phyloP scores from a whole-genome alignment of 2,113 vertebrate genomes.

The Megatriorchis doriae region DNA sequence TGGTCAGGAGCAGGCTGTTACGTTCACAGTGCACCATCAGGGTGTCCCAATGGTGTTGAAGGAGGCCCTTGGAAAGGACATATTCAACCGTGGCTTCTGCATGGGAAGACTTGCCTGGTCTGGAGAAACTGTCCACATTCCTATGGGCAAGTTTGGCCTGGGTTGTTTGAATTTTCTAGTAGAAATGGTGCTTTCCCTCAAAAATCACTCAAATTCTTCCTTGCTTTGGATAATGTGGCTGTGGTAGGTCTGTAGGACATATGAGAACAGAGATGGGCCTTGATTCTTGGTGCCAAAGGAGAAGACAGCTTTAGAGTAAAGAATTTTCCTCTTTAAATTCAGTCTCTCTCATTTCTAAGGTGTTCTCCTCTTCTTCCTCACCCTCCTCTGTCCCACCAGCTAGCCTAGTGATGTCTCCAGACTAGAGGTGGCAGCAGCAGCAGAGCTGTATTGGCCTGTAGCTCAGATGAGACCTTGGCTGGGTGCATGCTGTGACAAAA shows the following conservation, averaged over 20 bases:
- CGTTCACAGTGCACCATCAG: not conserved
- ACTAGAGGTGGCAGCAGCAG: not conserved
- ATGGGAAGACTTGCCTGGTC: not conserved
- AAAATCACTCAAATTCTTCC: not conserved
- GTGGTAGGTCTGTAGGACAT: not conserved
- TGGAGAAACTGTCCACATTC: not conserved
- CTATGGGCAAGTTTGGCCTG: not conserved
- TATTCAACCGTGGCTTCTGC: not conserved
- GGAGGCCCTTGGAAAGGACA: not conserved
- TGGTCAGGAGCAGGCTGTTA: not conserved
- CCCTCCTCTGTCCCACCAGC: conserved; percentile 63
- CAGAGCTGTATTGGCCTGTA: not conserved
- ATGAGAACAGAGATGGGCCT: not conserved
- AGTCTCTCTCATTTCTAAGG: conserved; percentile 77
- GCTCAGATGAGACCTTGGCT: not conserved
- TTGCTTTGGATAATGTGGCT: not conserved
- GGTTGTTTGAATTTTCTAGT: not conserved
- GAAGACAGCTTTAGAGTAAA: not conserved
- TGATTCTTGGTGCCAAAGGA: not conserved
- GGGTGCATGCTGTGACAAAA: not conserved
- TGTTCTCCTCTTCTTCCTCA: conserved; percentile 82
- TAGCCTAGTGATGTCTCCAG: not conserved
- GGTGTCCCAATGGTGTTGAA: not conserved
- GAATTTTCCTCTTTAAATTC: conserved; percentile 35
- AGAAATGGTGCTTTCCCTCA: not conserved